Percentiles rank a stretch among this genome's conserved stretches.
phyloP scores from a whole-genome alignment of 2,113 vertebrate species.

The Coturnix japonica region DNA sequence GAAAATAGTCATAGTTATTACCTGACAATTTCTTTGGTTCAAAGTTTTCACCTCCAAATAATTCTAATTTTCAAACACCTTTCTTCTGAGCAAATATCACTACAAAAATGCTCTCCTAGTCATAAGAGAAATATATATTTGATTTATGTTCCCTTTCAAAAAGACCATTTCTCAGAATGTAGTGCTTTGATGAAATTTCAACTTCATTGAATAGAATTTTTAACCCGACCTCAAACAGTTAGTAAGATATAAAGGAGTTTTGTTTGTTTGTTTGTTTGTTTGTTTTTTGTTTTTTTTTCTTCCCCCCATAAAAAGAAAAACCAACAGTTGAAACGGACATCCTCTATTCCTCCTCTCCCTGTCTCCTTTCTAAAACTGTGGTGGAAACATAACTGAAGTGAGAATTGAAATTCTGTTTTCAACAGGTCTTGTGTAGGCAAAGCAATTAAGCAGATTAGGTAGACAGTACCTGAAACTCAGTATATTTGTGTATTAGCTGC shows the following conservation, averaged over 20 bases:
- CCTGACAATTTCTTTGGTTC: accelerated
- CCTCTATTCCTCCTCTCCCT: accelerated
- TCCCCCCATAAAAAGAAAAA: not conserved
- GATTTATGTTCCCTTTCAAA: not conserved
- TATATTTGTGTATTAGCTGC: not conserved
- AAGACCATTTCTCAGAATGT: not conserved
- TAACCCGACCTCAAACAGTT: not conserved
- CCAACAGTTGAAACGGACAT: not conserved
- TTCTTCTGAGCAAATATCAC: not conserved
- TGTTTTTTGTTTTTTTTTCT: not conserved
- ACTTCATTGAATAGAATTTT: not conserved
- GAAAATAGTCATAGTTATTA: not conserved
- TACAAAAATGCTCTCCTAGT: not conserved
- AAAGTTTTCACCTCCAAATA: not conserved
- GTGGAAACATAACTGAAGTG: not conserved
- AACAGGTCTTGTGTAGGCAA: not conserved
- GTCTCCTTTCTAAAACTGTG: not conserved
- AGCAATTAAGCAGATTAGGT: not conserved
- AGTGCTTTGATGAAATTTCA: not conserved
- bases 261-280: not conserved
- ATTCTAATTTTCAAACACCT: not conserved
- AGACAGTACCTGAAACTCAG: not conserved
- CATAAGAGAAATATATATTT: not conserved
- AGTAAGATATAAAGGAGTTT: not conserved
- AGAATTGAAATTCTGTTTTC: not conserved